phyloP scores from a whole-genome alignment of 2,888 invertebrate genomes.

The Zele albiditarsus region DNA sequence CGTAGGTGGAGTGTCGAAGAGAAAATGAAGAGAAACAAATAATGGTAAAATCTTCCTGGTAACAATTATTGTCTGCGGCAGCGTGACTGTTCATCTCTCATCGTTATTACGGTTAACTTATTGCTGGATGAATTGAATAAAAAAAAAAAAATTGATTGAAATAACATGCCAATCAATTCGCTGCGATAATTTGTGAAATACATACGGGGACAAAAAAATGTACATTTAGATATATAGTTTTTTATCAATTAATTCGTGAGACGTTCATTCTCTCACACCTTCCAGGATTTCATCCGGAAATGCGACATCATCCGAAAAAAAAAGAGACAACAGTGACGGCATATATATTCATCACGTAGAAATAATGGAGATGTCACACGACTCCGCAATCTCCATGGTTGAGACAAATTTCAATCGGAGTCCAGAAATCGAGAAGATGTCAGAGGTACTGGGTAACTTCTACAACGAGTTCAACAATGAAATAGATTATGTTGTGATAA shows the following conservation, averaged over 20 bases:
- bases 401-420: slow-evolving; percentile 47
- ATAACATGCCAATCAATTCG: not conserved
- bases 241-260: not conserved
- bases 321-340: not conserved
- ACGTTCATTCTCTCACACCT: not conserved
- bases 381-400: not conserved
- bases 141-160: not conserved
- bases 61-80: not conserved
- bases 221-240: not conserved
- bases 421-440: slow-evolving; percentile 49
- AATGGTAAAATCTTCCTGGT: not conserved
- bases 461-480: slow-evolving; percentile 56
- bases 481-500: slow-evolving; percentile 74
- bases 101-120: not conserved
- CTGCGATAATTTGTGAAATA: not conserved
- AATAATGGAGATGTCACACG: slow-evolving; percentile 16
- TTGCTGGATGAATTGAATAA: slow-evolving; percentile 2
- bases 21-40: not conserved
- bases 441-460: slow-evolving; percentile 53
- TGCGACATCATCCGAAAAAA: not conserved
- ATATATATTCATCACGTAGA: slow-evolving; percentile 10
- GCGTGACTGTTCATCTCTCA: not conserved
- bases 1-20: not conserved
- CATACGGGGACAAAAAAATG: not conserved
- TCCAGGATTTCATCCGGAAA: slow-evolving; percentile 5